Evolutionary conservation across 2,797 vertebrate species (phyloP).

Genomic region (Danio albolineatus): DNA sequence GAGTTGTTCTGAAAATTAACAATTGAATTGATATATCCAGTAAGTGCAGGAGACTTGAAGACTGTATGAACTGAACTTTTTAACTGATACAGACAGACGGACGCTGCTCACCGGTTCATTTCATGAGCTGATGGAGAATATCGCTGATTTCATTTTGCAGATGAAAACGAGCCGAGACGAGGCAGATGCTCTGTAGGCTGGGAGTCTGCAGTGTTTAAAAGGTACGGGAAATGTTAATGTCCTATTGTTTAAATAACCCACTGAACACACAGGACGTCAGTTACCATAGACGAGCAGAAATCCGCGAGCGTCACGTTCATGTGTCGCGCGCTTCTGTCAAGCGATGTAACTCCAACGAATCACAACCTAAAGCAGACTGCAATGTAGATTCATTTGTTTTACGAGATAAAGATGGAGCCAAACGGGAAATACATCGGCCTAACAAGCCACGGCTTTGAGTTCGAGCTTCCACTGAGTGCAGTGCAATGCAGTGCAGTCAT

Average conservation of each 20-base stretch:
- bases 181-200: conserved; percentile 58
- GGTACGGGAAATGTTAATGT: conserved; percentile 63
- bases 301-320: not conserved
- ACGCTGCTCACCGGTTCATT: conserved; percentile 6
- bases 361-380: not conserved
- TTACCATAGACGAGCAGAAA: not conserved
- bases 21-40: not conserved
- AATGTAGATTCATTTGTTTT: not conserved
- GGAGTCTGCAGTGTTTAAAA: conserved; percentile 61
- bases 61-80: not conserved
- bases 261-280: not conserved
- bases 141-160: conserved; percentile 65
- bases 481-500: conserved; percentile 40
- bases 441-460: conserved; percentile 68
- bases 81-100: not conserved
- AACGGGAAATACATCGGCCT: conserved; percentile 61
- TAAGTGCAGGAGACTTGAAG: not conserved
- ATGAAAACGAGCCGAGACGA: conserved; percentile 69
- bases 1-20: not conserved
- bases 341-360: not conserved
- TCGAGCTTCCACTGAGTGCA: conserved; percentile 63
- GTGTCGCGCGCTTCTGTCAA: not conserved
- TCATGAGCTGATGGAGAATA: not conserved
- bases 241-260: conserved; percentile 36
- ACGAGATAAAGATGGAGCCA: conserved; percentile 4